Evolutionary conservation across 2,797 vertebrate species (phyloP).

Genomic region (Eremophila alpestris): DNA sequence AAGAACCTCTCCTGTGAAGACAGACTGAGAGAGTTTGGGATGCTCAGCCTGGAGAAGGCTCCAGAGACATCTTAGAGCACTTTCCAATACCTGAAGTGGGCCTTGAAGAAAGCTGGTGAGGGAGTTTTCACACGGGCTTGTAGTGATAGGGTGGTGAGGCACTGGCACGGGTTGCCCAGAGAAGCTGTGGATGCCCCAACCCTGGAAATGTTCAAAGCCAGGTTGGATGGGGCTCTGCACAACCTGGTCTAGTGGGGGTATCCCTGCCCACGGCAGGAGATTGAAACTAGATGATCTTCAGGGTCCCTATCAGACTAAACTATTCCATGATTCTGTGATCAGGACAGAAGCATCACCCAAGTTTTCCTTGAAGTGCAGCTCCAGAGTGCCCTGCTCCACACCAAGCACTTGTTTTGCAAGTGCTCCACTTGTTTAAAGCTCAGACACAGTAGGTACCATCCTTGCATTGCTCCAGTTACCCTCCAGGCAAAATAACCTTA

Average conservation of each 20-base stretch:
- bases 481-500: neutral
- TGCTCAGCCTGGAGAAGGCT: neutral
- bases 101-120: neutral
- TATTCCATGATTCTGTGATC: neutral
- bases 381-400: neutral
- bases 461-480: neutral
- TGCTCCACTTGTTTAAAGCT: neutral
- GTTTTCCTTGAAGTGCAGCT: fast-evolving
- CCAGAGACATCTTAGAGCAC: neutral
- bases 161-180: neutral
- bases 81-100: neutral
- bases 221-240: neutral
- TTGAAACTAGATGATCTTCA: neutral
- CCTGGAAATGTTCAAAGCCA: neutral
- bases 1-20: neutral
- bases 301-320: neutral
- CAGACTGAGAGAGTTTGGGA: neutral
- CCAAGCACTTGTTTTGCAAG: neutral
- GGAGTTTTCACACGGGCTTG: neutral
- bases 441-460: neutral
- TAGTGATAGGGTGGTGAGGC: neutral
- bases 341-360: neutral
- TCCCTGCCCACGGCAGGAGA: fast-evolving
- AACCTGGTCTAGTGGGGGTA: neutral
- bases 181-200: neutral